phyloP scores from a whole-genome alignment of 2,888 invertebrate species.

The Amblyjoppa fuscipennis region DNA sequence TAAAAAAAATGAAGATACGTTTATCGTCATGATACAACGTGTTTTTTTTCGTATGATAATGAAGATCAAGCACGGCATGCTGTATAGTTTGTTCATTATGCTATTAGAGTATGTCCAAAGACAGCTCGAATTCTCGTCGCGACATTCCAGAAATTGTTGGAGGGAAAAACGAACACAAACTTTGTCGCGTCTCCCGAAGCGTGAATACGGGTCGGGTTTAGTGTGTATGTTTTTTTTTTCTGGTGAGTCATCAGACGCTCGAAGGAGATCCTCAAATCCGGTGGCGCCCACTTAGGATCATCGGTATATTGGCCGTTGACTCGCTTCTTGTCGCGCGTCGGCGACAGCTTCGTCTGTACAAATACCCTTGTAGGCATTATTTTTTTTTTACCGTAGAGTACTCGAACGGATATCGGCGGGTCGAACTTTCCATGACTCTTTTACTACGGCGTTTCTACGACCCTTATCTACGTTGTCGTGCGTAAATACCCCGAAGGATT shows the following conservation, averaged over 20 bases:
- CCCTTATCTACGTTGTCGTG: slow-evolving; percentile 43
- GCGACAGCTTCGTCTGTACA: slow-evolving; percentile 23
- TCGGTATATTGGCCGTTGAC: slow-evolving; percentile 52
- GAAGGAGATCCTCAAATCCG: slow-evolving; percentile 37
- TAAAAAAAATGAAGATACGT: background rate
- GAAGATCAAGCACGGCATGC: slow-evolving; percentile 44
- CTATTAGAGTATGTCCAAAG: background rate
- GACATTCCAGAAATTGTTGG: slow-evolving; percentile 39
- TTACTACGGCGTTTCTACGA: slow-evolving; percentile 5
- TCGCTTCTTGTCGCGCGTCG: slow-evolving; percentile 24
- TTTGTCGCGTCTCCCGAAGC: slow-evolving; percentile 19
- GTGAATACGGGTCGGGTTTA: slow-evolving; percentile 29
- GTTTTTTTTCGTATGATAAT: slow-evolving; percentile 56
- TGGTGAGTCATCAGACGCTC: slow-evolving; percentile 54
- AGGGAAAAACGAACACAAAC: slow-evolving; percentile 19
- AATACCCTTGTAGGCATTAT: slow-evolving; percentile 33
- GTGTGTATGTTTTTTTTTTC: slow-evolving; percentile 8
- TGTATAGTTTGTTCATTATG: slow-evolving; percentile 13
- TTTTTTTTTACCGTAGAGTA: slow-evolving; percentile 5
- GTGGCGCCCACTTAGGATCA: slow-evolving; percentile 53
- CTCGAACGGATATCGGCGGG: slow-evolving; percentile 28
- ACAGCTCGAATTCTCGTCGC: slow-evolving; percentile 19
- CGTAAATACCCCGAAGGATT: slow-evolving; percentile 33
- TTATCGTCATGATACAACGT: slow-evolving; percentile 56
- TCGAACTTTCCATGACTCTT: slow-evolving; percentile 8